Percentiles rank a stretch among this genome's conserved stretches.
Evolutionary conservation across 1,140 invertebrate species (phyloP).

Genomic region (Marisa cornuarietis): DNA sequence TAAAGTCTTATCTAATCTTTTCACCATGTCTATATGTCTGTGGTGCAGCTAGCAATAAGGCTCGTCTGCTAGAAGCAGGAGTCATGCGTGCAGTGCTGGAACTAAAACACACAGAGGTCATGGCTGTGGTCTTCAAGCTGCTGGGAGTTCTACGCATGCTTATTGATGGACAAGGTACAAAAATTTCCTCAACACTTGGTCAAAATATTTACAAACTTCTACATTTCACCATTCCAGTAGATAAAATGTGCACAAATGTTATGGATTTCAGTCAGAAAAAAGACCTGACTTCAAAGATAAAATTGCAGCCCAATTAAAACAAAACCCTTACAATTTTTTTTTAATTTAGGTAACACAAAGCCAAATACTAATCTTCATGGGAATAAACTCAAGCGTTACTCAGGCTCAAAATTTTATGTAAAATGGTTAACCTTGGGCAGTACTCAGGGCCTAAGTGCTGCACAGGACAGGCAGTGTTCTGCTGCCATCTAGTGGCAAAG

Average conservation of each 20-base stretch:
- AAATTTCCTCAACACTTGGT: neutral
- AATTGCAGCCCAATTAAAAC: no score
- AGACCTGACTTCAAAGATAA: neutral
- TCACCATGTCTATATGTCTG: neutral
- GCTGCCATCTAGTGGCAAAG: no score
- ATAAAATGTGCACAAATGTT: neutral
- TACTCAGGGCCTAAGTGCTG: no score
- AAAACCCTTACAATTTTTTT: no score
- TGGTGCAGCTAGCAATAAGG: conserved; percentile 74
- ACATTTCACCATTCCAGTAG: neutral
- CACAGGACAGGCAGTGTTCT: no score
- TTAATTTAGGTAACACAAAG: no score
- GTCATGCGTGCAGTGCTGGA: conserved; percentile 79
- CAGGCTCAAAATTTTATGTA: no score
- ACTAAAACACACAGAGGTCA: conserved; percentile 78
- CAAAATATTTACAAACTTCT: neutral
- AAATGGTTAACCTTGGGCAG: no score
- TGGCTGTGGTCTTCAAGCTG: conserved; percentile 85
- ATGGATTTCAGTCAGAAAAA: neutral
- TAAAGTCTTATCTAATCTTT: no score
- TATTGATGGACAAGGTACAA: conserved; percentile 79
- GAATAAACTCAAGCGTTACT: no score
- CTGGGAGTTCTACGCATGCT: conserved; percentile 87
- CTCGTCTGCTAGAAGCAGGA: conserved; percentile 75
- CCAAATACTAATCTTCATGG: no score